phyloP scores from a whole-genome alignment of 2,113 vertebrate species.

The Lamprotornis superbus region DNA sequence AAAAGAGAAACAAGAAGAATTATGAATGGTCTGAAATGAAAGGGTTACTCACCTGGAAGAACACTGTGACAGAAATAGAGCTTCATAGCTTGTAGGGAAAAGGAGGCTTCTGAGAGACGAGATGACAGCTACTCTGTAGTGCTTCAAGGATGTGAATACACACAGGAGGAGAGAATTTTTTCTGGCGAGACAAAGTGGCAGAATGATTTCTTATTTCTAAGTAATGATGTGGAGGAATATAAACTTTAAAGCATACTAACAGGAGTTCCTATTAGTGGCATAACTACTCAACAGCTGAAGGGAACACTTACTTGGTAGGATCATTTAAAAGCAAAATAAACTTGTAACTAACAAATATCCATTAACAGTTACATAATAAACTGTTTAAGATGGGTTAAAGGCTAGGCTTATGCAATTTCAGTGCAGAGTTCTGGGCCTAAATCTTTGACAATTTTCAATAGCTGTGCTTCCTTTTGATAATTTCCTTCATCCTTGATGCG shows the following conservation, averaged over 20 bases:
- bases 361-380: neutral
- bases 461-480: neutral
- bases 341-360: neutral
- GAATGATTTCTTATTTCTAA: neutral
- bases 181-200: neutral
- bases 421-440: neutral
- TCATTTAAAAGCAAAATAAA: neutral
- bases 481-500: neutral
- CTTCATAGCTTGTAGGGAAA: neutral
- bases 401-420: neutral
- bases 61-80: neutral
- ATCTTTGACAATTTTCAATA: neutral
- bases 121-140: neutral
- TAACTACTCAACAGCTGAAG: neutral
- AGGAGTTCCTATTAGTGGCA: neutral
- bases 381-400: neutral
- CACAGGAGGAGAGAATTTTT: neutral
- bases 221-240: neutral
- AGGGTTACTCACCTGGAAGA: conserved; percentile 4
- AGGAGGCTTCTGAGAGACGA: neutral
- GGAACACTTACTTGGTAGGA: neutral
- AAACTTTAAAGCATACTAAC: neutral
- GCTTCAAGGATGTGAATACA: conserved; percentile 1
- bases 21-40: neutral
- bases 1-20: neutral